Evolutionary conservation across 2,797 vertebrate species (phyloP), one percentile per base, ranked within the genome.

Genomic region (Rhinophrynus dorsalis): DNA sequence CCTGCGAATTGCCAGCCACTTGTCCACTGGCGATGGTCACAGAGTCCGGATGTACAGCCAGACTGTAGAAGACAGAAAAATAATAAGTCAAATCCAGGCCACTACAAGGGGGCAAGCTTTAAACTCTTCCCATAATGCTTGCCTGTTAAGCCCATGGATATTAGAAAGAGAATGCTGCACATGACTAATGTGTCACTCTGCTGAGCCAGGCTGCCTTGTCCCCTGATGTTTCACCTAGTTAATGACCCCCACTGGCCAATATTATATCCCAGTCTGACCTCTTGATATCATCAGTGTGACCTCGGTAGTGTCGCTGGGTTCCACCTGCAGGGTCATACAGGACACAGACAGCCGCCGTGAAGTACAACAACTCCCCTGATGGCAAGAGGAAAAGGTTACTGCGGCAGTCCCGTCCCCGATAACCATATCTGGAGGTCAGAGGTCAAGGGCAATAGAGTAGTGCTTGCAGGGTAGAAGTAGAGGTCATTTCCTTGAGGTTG

Each of bases 11-110:
- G 72, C 95, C 95, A 0, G 94, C 94, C 77, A 97, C 88, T 83
- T 97, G 95, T 44, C 95, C 95, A 0, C 95, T 97, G 76, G 94
- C 95, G 40, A 97, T 93, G 79, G 95, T 96, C 75, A 97, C 94
- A 88, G 94, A 95, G 76, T 97, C 95, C 1, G 95, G 95, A 82
- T 97, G 95, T 57, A 97, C 89, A 8, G 90, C 91, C 84, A 97
- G 79, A 84, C 95, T 97, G 69, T 2, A 33, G 15, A 54, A 30
- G 48, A 61, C 13, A 66, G 48, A 23, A 40, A 10, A 21, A 1
- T n/a, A n/a, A n/a, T n/a, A 42, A 26, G 23, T 37, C 23, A 17
- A n/a, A 52, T 3, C 10, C 47, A 21, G 6, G 9, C 15, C 40
- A 15, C 18, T 3, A 9, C 11, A 9, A 38, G 35, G 11, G 35